phyloP scores from a whole-genome alignment of 2,113 vertebrate genomes.

The Haliaeetus leucogaster region DNA sequence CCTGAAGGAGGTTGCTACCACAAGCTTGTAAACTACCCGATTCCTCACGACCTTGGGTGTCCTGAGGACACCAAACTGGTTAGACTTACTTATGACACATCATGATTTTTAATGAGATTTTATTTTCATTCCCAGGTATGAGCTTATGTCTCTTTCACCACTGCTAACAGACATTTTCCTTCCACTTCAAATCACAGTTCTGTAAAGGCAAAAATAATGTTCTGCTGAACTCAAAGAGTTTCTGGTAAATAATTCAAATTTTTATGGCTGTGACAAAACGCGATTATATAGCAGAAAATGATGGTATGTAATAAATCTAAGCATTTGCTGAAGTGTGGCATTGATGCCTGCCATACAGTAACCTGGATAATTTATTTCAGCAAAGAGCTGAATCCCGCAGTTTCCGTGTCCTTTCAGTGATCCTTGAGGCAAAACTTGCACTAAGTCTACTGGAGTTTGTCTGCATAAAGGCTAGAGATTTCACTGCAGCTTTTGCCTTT shows the following conservation, averaged over 20 bases:
- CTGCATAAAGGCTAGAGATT: neutral
- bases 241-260: neutral
- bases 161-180: neutral
- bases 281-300: neutral
- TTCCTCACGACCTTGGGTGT: neutral
- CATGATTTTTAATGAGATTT: neutral
- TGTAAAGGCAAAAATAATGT: neutral
- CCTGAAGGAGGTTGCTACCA: neutral
- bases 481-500: neutral
- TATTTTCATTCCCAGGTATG: neutral
- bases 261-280: neutral
- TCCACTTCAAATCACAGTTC: neutral
- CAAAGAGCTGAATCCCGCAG: neutral
- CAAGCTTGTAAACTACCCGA: neutral
- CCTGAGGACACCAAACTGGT: neutral
- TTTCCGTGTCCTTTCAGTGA: neutral
- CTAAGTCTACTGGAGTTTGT: neutral
- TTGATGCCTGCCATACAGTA: neutral
- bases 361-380: neutral
- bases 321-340: neutral
- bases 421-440: neutral
- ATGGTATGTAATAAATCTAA: neutral
- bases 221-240: neutral
- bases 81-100: no score
- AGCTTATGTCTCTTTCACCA: neutral